Base-by-base conservation (phyloP, 2,888 invertebrate species). In the Xestia ashworthii region DNA sequence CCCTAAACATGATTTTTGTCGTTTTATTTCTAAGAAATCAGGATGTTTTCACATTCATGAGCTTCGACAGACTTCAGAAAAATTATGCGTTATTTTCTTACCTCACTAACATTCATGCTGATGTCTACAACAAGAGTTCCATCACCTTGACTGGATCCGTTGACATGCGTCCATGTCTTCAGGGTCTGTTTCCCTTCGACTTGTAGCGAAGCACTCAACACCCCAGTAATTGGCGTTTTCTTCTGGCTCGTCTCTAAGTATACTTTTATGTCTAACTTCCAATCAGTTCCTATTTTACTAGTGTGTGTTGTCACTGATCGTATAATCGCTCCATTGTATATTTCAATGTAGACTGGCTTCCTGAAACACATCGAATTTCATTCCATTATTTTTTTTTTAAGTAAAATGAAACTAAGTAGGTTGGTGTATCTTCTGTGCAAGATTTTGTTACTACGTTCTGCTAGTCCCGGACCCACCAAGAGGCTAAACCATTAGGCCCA, bases 281-380 rank as follows among this genome's bases (percentile, higher is more conserved):
- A 97, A 5, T 87, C 76, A 1, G 87, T 46, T 22, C 91, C 92
- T 25, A 81, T 79, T 79, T 94, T 94, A 41, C 89, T 86, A 1
- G 91, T 92, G 38, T 94, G 91, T 85, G 96, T 95, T n/a, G 97
- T 97, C 0, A 98, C 93, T 83, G 98, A 97, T 83, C 98, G 96
- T 76, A 98, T 97, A 6, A 97, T 94, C 3, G 97, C 97, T 0
- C 96, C 95, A 85, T 98, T 97, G 90, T 97, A 98, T 62, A 97
- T 97, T 92, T 98, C 97, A 60, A 98, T 93, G 78, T 95, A 96
- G 0, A 98, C 97, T 14, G 97, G 94, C 95, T 98, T 98, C 98
- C 98, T 98, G 91, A 75, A 95, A 95, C 19, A 67, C 11, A 62
- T 58, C 14, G 12, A 55, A 55, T 53, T 41, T 32, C 22, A 41